Conservation (phyloP, 2,797 vertebrate genomes). For the Momotus momota region DNA sequence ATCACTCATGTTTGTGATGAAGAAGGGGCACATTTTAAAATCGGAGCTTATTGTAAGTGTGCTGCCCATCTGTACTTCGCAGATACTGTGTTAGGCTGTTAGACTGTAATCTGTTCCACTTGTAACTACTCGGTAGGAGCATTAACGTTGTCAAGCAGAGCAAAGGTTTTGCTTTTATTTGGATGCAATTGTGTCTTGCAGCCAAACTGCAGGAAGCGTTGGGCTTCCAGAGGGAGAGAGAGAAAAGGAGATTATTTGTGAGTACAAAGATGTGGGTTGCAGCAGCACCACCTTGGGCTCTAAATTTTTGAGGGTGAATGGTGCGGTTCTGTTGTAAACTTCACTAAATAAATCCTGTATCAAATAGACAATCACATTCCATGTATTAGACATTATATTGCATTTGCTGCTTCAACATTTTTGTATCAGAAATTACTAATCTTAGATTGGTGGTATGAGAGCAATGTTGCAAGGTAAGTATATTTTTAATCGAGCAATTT, state of each 20-base stretch:
- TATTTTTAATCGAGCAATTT: neutral
- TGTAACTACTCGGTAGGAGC: neutral
- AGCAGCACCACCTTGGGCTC: neutral
- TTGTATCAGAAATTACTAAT: neutral
- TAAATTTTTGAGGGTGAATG: neutral
- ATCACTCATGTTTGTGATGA: neutral
- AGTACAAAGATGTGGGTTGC: neutral
- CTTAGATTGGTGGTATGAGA: neutral
- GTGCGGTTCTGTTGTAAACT: neutral
- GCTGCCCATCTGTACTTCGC: neutral
- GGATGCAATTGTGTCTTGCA: neutral
- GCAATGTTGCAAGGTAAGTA: neutral
- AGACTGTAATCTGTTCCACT: neutral
- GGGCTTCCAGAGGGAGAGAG: neutral
- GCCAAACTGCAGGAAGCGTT: neutral
- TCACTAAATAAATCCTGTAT: neutral
- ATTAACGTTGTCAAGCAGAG: neutral
- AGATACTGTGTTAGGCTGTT: neutral
- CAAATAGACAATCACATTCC: neutral
- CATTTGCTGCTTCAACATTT: neutral
- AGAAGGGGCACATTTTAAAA: neutral
- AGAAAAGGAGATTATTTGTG: neutral
- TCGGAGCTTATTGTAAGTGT: neutral
- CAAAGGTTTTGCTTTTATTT: neutral
- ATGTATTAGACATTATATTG: neutral